These are phyloP conservation scores for Carettochelys insculpta DNA, from an alignment of 2,113 vertebrate genomes.

Conservation along the genomic window DNA sequence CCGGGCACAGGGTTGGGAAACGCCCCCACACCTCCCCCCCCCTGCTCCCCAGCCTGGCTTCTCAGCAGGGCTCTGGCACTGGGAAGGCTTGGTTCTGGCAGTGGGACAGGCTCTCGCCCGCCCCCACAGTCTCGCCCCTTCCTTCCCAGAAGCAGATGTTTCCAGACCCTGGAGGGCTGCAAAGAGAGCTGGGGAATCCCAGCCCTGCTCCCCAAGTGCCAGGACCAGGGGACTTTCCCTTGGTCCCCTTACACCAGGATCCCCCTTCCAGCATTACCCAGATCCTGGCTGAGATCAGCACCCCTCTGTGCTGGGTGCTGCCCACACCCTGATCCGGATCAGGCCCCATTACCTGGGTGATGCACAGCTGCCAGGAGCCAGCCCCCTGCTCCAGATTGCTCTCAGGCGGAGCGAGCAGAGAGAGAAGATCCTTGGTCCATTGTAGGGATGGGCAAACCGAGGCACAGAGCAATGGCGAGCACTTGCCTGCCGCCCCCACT, in stretches of 20 bases:
- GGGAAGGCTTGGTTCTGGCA: not conserved
- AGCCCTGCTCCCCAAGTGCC: not conserved
- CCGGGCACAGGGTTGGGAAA: not conserved
- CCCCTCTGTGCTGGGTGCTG: no score
- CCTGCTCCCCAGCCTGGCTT: not conserved
- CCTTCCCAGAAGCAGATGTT: not conserved
- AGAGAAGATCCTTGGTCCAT: no score
- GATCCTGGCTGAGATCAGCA: not conserved
- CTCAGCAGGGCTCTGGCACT: not conserved
- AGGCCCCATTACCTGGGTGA: not conserved
- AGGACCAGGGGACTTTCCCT: no score
- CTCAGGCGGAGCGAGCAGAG: no score
- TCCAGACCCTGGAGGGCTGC: not conserved
- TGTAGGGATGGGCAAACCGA: not conserved
- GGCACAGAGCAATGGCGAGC: not conserved
- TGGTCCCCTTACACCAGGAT: not conserved
- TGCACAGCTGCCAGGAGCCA: no score
- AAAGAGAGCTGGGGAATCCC: not conserved
- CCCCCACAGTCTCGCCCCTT: not conserved
- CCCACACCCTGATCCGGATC: not conserved
- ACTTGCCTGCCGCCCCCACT: no score
- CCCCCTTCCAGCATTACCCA: not conserved
- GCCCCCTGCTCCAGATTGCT: no score
- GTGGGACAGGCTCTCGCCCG: not conserved
- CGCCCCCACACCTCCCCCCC: not conserved